Conservation (phyloP, 2,888 invertebrate species). For the Lottia gigantea region DNA sequence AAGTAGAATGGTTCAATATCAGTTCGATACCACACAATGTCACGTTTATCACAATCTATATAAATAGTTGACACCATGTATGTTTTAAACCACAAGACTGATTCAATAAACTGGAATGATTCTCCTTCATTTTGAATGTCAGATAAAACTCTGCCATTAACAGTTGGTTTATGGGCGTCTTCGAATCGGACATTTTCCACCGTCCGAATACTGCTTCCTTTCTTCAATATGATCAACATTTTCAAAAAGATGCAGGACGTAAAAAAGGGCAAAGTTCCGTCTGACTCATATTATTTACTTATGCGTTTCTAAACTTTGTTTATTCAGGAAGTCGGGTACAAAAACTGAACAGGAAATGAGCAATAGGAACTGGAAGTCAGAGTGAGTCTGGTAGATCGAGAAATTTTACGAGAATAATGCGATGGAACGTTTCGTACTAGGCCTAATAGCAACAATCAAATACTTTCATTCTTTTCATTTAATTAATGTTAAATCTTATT, state of each 20-base stretch:
- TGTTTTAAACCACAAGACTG: conserved; percentile 61
- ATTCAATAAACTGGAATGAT: conserved; percentile 38
- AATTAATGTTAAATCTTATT: too few species aligned
- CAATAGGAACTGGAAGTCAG: too few species aligned
- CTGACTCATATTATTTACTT: too few species aligned
- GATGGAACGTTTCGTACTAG: too few species aligned
- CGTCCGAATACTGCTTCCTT: not conserved
- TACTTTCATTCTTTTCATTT: too few species aligned
- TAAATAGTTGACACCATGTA: conserved; percentile 52
- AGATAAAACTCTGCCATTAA: not conserved
- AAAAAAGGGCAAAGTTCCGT: too few species aligned
- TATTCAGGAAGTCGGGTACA: too few species aligned
- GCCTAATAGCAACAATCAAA: too few species aligned
- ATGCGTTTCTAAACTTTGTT: too few species aligned
- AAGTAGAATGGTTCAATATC: conserved; percentile 11
- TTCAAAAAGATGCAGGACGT: not conserved
- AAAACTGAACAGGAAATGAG: too few species aligned
- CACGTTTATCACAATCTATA: conserved; percentile 52
- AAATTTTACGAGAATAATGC: too few species aligned
- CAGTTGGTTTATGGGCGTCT: not conserved
- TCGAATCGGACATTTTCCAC: not conserved
- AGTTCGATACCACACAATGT: conserved; percentile 40
- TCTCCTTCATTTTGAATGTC: not conserved
- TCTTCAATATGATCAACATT: not conserved
- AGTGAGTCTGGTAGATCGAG: too few species aligned